Conservation (phyloP, 2,797 vertebrate genomes). For the Chlorospingus flavigularis region DNA sequence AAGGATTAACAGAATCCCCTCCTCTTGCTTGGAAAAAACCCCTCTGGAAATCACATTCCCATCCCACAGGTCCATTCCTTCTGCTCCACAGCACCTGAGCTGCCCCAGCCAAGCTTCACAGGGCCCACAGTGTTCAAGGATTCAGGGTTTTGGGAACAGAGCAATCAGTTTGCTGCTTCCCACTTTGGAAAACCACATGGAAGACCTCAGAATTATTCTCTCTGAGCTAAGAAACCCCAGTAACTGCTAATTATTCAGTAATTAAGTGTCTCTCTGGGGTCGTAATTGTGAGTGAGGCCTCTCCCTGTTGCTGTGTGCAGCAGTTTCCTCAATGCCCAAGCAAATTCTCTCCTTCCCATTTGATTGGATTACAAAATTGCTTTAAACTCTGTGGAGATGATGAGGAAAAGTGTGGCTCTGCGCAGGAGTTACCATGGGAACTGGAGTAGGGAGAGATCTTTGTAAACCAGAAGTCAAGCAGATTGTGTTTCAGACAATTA, state of each 20-base stretch:
- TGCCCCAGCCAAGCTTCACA: not conserved
- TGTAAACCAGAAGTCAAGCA: conserved; percentile 51
- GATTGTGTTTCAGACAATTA: conserved; percentile 57
- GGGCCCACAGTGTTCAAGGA: not conserved
- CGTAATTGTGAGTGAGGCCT: not conserved
- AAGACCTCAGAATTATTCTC: not conserved
- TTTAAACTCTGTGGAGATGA: not conserved
- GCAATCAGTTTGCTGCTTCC: not conserved
- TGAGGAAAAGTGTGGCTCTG: conserved; percentile 1
- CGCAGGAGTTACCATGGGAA: conserved; percentile 64
- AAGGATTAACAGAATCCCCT: not conserved
- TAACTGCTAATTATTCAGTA: conserved; percentile 18
- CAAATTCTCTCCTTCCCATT: not conserved
- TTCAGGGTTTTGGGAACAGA: not conserved
- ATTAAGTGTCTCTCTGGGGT: conserved; percentile 9
- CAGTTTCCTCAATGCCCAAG: not conserved
- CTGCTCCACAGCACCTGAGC: not conserved
- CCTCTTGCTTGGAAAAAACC: not conserved
- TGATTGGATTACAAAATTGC: conserved; percentile 17
- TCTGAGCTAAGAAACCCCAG: not conserved
- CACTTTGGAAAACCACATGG: not conserved
- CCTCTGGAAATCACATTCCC: not conserved
- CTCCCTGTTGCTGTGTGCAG: not conserved
- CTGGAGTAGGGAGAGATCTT: conserved; percentile 15
- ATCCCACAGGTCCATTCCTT: not conserved